A percentile compares a stretch with the other conserved stretches of the same genome.
Conservation (phyloP, 1,140 invertebrate species). For the Yoshiicerus persimilis region DNA sequence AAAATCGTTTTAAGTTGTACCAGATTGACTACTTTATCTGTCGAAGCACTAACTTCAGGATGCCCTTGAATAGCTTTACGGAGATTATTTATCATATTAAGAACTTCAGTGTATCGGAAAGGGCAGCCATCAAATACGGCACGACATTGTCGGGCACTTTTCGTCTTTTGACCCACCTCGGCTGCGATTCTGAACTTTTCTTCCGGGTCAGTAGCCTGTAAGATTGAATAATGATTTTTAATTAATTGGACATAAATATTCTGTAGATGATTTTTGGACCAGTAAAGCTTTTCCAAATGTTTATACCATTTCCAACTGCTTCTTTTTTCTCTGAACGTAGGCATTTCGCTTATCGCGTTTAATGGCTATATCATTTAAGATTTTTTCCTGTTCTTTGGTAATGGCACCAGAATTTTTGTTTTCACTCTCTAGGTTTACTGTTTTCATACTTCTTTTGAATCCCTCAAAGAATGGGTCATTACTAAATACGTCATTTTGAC, state of each 20-base stretch:
- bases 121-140: slow-evolving; percentile 40
- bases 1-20: not conserved
- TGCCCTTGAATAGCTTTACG: slow-evolving; percentile 29
- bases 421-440: too few species aligned
- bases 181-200: slow-evolving; percentile 38
- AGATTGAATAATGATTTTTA: not conserved
- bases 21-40: slow-evolving; percentile 14
- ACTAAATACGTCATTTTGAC: slow-evolving; percentile 25
- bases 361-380: not conserved
- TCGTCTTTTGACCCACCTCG: slow-evolving; percentile 28
- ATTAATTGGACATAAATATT: not conserved
- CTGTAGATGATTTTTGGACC: too few species aligned
- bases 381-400: not conserved
- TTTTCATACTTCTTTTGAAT: not conserved
- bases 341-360: not conserved
- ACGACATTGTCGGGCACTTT: slow-evolving; percentile 40
- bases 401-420: not conserved
- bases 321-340: slow-evolving; percentile 25
- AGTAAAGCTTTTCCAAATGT: not conserved
- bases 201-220: slow-evolving; percentile 16
- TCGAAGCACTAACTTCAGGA: not conserved
- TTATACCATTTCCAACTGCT: not conserved
- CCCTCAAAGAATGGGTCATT: slow-evolving; percentile 46
- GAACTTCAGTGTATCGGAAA: slow-evolving; percentile 31
- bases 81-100: slow-evolving; percentile 37